phyloP scores from a whole-genome alignment of 2,797 vertebrate genomes.

The Dendrocincla fuliginosa region DNA sequence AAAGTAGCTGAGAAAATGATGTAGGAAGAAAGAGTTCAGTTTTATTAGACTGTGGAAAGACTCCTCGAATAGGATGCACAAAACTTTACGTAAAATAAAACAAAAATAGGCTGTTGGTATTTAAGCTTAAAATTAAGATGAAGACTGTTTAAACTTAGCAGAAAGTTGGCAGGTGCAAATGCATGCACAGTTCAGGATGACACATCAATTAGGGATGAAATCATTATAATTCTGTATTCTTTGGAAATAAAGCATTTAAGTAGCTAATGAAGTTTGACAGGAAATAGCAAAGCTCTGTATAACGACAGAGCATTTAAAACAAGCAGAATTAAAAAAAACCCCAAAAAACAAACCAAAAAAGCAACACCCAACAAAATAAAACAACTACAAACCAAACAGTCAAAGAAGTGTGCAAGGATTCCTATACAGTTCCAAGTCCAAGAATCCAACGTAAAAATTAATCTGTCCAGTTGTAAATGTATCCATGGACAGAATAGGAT shows the following conservation, averaged over 20 bases:
- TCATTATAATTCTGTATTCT: background rate
- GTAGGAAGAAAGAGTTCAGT: background rate
- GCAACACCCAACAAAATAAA: background rate
- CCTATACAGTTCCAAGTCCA: background rate
- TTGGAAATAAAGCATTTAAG: background rate
- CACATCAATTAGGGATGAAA: background rate
- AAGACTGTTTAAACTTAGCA: background rate
- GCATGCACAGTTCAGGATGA: background rate
- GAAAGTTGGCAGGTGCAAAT: background rate
- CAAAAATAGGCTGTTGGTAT: background rate
- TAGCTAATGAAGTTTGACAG: background rate
- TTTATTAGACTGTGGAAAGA: background rate
- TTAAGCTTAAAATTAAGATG: background rate
- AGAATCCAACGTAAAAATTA: background rate
- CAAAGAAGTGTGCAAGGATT: background rate
- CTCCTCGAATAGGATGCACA: background rate
- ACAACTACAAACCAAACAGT: background rate
- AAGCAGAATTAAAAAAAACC: background rate
- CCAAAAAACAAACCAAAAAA: background rate
- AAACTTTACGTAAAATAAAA: background rate
- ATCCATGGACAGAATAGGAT: background rate
- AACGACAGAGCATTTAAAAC: background rate
- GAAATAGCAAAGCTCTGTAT: background rate
- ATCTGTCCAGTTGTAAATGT: background rate
- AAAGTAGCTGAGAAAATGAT: background rate